Evolutionary conservation across 1,140 invertebrate genomes (phyloP).

Genomic region (Thereuonema tuberculata): DNA sequence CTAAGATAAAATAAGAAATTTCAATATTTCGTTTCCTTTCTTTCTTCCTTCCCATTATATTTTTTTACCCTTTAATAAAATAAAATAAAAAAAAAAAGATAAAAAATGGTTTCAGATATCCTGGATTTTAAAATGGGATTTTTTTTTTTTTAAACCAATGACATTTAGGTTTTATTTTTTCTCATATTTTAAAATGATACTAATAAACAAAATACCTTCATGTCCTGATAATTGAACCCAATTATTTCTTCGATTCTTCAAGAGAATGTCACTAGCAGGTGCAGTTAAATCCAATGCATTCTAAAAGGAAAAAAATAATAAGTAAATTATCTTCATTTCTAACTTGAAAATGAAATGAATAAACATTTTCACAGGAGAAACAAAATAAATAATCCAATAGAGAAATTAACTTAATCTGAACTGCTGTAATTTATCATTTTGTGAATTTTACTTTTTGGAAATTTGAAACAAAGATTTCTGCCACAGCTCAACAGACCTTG

Average conservation of each 20-base stretch:
- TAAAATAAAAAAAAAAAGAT: too few relatives aligned
- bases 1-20: too few relatives aligned
- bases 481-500: background rate
- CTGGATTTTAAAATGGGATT: too few relatives aligned
- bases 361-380: background rate
- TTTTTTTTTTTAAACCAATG: too few relatives aligned
- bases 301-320: slow-evolving; percentile 35
- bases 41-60: too few relatives aligned
- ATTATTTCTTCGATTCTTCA: slow-evolving; percentile 56
- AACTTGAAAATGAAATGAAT: slow-evolving; percentile 1
- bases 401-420: slow-evolving; percentile 7
- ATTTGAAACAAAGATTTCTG: background rate
- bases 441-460: slow-evolving; percentile 12
- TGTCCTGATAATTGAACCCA: slow-evolving; percentile 93
- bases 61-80: too few relatives aligned
- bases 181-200: too few relatives aligned
- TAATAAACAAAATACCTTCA: slow-evolving; percentile 37
- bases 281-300: slow-evolving; percentile 84
- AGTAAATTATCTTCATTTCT: background rate
- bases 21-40: too few relatives aligned
- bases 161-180: slow-evolving; percentile 12
- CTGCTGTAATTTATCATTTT: slow-evolving; percentile 15
- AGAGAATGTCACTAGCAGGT: slow-evolving; percentile 71
- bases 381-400: background rate
- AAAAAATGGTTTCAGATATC: too few relatives aligned